These are phyloP conservation scores for Calephelis nemesis DNA, from an alignment of 1,140 invertebrate genomes.

Conservation along the genomic window DNA sequence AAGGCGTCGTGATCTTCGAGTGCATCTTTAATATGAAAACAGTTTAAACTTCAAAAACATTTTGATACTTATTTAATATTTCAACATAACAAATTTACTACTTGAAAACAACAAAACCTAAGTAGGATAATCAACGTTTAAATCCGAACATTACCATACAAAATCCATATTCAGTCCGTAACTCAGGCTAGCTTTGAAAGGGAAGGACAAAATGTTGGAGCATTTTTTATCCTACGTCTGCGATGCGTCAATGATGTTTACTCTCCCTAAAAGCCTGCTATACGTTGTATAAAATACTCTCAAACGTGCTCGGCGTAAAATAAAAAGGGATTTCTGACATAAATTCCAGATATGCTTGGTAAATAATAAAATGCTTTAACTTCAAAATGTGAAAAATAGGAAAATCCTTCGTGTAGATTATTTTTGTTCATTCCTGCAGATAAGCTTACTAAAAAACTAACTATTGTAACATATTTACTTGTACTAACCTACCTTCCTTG, in stretches of 20 bases:
- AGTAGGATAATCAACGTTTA: not conserved
- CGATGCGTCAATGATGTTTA: slow-evolving; percentile 56
- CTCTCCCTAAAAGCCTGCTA: slow-evolving; percentile 49
- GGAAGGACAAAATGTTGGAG: slow-evolving; percentile 32
- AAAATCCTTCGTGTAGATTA: too few relatives aligned
- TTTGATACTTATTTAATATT: too few relatives aligned
- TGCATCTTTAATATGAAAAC: too few relatives aligned
- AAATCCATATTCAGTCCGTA: slow-evolving; percentile 29
- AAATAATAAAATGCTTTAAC: slow-evolving; percentile 7
- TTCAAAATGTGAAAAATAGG: not conserved
- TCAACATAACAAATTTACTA: too few relatives aligned
- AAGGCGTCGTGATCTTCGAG: too few relatives aligned
- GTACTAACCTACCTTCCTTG: too few relatives aligned
- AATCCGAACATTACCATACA: slow-evolving; percentile 20
- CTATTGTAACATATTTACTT: too few relatives aligned
- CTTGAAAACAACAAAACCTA: not conserved
- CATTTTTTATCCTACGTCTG: slow-evolving; percentile 33
- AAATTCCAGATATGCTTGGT: not conserved
- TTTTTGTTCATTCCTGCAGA: not conserved
- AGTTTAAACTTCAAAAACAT: too few relatives aligned
- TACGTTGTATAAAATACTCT: slow-evolving; percentile 34
- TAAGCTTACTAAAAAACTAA: not conserved
- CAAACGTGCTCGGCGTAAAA: slow-evolving; percentile 24
- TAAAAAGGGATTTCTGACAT: slow-evolving; percentile 14
- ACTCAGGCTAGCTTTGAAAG: slow-evolving; percentile 32